phyloP scores from a whole-genome alignment of 2,797 vertebrate genomes.

The Poeciliopsis gracilis region DNA sequence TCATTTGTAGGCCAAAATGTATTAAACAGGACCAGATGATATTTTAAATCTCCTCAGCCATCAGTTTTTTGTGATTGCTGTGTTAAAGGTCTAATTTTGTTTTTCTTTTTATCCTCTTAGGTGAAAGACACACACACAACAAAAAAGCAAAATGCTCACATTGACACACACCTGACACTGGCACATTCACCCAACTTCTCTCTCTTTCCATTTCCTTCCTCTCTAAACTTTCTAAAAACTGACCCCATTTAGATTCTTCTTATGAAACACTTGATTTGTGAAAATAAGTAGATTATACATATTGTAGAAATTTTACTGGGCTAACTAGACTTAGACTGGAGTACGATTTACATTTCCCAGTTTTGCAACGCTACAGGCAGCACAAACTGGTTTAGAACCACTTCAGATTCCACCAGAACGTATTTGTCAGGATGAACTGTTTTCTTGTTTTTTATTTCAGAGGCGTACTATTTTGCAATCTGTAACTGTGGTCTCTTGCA shows the following conservation, averaged over 20 bases:
- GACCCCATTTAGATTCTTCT: constrained; percentile 45
- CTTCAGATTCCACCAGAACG: not conserved
- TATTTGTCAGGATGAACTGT: not conserved
- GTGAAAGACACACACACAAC: constrained; percentile 74
- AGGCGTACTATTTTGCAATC: constrained; percentile 2
- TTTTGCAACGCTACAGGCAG: not conserved
- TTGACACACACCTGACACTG: constrained; percentile 41
- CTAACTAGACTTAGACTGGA: not conserved
- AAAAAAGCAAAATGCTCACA: constrained; percentile 50
- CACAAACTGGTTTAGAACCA: constrained; percentile 46
- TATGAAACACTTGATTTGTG: constrained; percentile 1
- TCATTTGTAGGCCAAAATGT: too few species aligned
- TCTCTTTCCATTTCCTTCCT: constrained; percentile 44
- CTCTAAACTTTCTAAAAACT: constrained; percentile 34
- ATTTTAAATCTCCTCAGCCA: not conserved
- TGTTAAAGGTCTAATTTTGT: constrained; percentile 56
- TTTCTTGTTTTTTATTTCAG: too few species aligned
- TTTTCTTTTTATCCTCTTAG: constrained; percentile 75
- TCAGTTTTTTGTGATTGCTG: constrained; percentile 22
- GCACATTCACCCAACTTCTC: constrained; percentile 18
- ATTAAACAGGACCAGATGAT: not conserved
- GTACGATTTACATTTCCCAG: not conserved
- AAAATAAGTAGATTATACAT: not conserved
- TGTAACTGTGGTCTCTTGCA: constrained; percentile 81
- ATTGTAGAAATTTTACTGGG: not conserved